Evolutionary conservation across 2,797 vertebrate genomes (phyloP).

Genomic region (Holocentrus rufus): DNA sequence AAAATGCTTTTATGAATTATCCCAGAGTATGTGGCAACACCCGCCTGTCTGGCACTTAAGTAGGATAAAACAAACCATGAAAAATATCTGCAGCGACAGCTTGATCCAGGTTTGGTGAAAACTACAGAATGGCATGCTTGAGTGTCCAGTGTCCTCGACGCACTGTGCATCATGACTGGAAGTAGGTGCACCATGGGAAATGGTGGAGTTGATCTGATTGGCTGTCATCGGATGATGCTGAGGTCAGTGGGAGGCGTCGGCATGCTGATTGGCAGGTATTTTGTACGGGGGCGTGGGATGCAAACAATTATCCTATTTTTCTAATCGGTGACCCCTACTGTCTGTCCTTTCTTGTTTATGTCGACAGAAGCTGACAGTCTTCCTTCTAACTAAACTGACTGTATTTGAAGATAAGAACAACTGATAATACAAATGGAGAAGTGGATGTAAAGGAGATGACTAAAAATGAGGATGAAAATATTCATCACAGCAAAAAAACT

Average conservation of each 20-base stretch:
- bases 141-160: constrained; percentile 11
- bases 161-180: constrained; percentile 4
- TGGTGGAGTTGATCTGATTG: constrained; percentile 21
- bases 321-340: not conserved
- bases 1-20: not conserved
- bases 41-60: not conserved
- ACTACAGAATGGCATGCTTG: constrained; percentile 25
- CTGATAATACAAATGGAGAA: not conserved
- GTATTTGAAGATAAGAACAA: constrained; percentile 12
- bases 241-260: not conserved
- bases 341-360: not conserved
- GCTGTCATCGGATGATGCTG: constrained; percentile 9
- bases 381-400: constrained; percentile 5
- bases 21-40: not conserved
- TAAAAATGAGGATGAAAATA: constrained; percentile 27
- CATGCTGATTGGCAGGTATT: constrained; percentile 30
- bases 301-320: constrained; percentile 6
- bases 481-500: constrained; percentile 30
- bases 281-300: not conserved
- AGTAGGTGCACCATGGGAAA: constrained; percentile 9
- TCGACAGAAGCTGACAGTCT: constrained; percentile 6
- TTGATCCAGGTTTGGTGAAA: constrained; percentile 10
- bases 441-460: not conserved
- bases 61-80: not conserved
- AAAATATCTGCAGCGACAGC: not conserved